A percentile compares a stretch with the other conserved stretches of the same genome.
phyloP scores from a whole-genome alignment of 2,797 vertebrate species.

The Babyrousa celebensis region DNA sequence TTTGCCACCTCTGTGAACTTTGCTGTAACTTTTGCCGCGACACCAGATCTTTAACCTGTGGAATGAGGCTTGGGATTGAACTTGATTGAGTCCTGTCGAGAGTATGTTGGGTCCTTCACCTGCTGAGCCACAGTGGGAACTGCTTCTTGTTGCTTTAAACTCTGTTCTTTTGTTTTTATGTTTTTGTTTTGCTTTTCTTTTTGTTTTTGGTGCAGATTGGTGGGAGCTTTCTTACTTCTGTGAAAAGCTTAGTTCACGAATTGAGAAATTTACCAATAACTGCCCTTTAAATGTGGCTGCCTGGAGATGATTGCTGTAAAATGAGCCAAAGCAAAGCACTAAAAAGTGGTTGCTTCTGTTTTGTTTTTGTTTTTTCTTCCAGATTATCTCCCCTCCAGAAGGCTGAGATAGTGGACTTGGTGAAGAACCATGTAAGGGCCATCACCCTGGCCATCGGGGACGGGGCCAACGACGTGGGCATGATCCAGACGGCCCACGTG shows the following conservation, averaged over 20 bases:
- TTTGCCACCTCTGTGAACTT: no score
- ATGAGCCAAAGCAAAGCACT: background rate
- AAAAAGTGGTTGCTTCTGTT: conserved; percentile 76
- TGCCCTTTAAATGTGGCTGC: conserved; percentile 85
- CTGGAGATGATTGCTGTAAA: conserved; percentile 86
- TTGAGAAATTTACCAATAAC: conserved; percentile 83
- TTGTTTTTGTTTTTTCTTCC: conserved; percentile 86
- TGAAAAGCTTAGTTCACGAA: conserved; percentile 81
- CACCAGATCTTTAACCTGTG: no score
- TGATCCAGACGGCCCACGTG: conserved; percentile 98
- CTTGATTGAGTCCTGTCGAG: no score
- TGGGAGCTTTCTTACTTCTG: conserved; percentile 79
- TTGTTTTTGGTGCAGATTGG: background rate
- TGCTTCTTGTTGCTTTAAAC: no score
- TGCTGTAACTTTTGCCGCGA: no score
- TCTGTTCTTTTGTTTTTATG: background rate
- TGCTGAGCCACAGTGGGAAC: no score
- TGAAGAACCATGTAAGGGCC: conserved; percentile 97
- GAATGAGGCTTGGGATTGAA: no score
- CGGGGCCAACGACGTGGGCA: conserved; percentile 97
- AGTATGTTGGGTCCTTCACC: no score
- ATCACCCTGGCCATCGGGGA: conserved; percentile 98
- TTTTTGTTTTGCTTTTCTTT: conserved; percentile 33
- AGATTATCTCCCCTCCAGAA: conserved; percentile 99
- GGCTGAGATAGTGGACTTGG: conserved; percentile 98